Evolutionary conservation across 2,797 vertebrate species (phyloP).

Genomic region (Choloepus didactylus): DNA sequence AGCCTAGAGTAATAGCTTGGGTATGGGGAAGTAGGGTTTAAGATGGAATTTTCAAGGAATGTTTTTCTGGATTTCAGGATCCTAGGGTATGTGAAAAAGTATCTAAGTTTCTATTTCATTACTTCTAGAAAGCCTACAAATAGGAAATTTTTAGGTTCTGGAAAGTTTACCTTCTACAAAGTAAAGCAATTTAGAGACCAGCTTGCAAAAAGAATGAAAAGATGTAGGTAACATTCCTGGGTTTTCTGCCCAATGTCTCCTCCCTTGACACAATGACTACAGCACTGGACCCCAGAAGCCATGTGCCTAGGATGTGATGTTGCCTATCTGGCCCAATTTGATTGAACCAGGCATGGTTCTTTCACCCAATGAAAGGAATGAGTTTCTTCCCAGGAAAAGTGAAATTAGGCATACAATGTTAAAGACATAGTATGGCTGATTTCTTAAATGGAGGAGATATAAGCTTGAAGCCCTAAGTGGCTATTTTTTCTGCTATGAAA

Average conservation of each 20-base stretch:
- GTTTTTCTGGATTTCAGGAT: slow-evolving; percentile 15
- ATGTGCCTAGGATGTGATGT: background rate
- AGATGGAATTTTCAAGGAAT: background rate
- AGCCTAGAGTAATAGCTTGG: background rate
- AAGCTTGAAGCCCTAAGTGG: background rate
- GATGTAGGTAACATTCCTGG: background rate
- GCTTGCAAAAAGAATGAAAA: background rate
- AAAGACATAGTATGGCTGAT: background rate
- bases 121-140: background rate
- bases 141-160: background rate
- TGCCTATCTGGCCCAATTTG: background rate
- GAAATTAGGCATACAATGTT: background rate
- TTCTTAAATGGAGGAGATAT: background rate
- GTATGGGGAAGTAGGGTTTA: background rate
- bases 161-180: slow-evolving; percentile 36
- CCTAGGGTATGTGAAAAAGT: background rate
- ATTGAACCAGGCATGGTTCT: background rate
- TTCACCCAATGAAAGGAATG: background rate
- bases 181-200: background rate
- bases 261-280: background rate
- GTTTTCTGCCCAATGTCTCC: background rate
- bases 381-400: background rate
- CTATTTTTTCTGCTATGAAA: background rate
- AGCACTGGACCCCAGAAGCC: background rate
- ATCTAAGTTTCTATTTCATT: slow-evolving; percentile 32